A percentile compares a stretch with the other conserved stretches of the same genome.
These are phyloP conservation scores for Metridium senile DNA, from an alignment of 92 coral and sea anemone genomes.

Conservation along the genomic window DNA sequence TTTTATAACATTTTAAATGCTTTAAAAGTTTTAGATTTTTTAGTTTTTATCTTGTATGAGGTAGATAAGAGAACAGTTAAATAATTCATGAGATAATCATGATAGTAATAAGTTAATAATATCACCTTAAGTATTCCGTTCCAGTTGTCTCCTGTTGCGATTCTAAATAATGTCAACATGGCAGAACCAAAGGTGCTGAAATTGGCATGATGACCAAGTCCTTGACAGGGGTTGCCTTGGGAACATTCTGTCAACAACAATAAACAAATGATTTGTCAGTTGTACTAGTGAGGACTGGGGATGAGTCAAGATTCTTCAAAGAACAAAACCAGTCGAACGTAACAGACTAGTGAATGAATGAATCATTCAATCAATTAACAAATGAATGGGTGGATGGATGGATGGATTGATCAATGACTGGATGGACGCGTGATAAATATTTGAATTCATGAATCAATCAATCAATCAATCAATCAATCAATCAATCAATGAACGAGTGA, in stretches of 20 bases:
- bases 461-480: too few relatives aligned
- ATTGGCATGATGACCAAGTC: slow-evolving; percentile 84
- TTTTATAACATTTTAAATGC: not conserved
- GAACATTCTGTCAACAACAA: slow-evolving; percentile 63
- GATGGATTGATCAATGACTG: too few relatives aligned
- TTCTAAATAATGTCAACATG: slow-evolving; percentile 92
- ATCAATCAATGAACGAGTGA: too few relatives aligned
- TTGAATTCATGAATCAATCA: too few relatives aligned
- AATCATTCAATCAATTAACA: too few relatives aligned
- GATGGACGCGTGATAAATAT: too few relatives aligned
- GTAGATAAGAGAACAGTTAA: too few relatives aligned
- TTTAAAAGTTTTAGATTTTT: not conserved
- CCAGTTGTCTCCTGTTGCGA: slow-evolving; percentile 99
- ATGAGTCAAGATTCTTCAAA: too few relatives aligned
- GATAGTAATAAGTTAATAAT: not conserved
- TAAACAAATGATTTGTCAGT: not conserved
- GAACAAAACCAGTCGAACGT: too few relatives aligned
- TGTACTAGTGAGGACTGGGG: too few relatives aligned
- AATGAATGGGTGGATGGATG: too few relatives aligned
- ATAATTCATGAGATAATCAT: not conserved
- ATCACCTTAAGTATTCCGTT: slow-evolving; percentile 92
- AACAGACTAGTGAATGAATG: too few relatives aligned
- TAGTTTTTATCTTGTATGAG: not conserved
- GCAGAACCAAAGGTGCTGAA: slow-evolving; percentile 87
- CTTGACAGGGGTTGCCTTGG: slow-evolving; percentile 73